Percentiles rank a stretch among this genome's conserved stretches.
These are phyloP conservation scores for Unio pictorum DNA, from an alignment of 2,888 invertebrate genomes.

Conservation along the genomic window DNA sequence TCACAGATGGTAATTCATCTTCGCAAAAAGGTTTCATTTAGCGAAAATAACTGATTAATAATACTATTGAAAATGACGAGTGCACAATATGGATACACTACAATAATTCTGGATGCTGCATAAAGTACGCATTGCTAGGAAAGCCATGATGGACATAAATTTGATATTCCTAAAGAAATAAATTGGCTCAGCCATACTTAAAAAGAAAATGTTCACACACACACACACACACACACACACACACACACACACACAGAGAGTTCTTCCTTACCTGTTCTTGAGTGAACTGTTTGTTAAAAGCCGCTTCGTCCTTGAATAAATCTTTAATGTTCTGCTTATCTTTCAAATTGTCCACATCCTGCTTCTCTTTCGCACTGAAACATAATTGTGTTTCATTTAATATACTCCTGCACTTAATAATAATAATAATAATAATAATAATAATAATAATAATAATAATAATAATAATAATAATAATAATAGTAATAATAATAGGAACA, in stretches of 20 bases:
- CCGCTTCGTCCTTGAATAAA: conserved; percentile 67
- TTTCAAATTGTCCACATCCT: conserved; percentile 69
- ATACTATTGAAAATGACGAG: not conserved
- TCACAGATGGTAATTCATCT: too few species aligned
- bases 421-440: not conserved
- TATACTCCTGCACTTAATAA: not conserved
- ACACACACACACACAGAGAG: too few species aligned
- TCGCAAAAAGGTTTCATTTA: not conserved
- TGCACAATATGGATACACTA: too few species aligned
- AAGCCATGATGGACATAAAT: not conserved
- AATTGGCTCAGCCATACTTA: not conserved
- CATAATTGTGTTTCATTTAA: not conserved
- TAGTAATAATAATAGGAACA: too few species aligned
- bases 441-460: not conserved
- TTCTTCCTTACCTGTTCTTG: conserved; percentile 62
- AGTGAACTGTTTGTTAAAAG: conserved; percentile 65
- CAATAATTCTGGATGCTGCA: too few species aligned
- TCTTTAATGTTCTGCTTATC: conserved; percentile 22
- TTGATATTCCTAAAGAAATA: not conserved
- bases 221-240: too few species aligned
- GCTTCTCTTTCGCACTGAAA: conserved; percentile 70
- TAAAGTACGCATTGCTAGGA: too few species aligned
- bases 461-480: too few species aligned
- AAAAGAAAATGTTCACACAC: not conserved
- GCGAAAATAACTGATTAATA: too few species aligned